Evolutionary conservation across 2,888 invertebrate species (phyloP), one percentile per base, ranked within the genome.

Genomic region (Caenorhabditis zanzibari): DNA sequence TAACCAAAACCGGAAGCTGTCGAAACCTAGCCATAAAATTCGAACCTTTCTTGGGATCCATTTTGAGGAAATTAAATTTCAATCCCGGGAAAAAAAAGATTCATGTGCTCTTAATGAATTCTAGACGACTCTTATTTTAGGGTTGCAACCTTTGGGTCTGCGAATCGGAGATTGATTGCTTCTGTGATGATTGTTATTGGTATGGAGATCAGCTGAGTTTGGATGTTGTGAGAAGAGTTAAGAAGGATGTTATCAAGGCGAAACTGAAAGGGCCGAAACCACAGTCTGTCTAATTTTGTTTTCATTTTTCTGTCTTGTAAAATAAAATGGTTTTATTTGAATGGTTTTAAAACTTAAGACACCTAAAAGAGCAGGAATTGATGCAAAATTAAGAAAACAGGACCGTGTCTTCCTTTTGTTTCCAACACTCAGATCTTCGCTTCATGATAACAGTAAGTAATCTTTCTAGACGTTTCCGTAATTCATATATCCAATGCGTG

Each of bases 101-200:
- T 2, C 38, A 38, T 38, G 6, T 6, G 38, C 38, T 38, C 38
- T 6, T 38, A 38, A 38, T 38, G 38, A 38, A 38, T 38, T 38
- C 12, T 12, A 12, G 38, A 47, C 47, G 47, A 47, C 19, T 59
- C 14, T 22, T 22, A 0, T 38, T 38, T 35, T 44, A 77, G 77
- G 77, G 69, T 0, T 77, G 77, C 22, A 35, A 63, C 61, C 14
- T 63, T 6, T 69, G 69, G 77, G 32, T 44, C 2, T 77, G 77
- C n/a, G 77, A 77, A 28, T 35, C 76, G 4, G 69, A 63, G 10
- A 44, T 69, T 14, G 77, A 63, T 14, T 77, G 77, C 59, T 54
- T 77, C 71, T 77, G 77, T 35, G 69, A 71, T 44, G 77, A 61
- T 9, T 77, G 77, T 19, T 54, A 54, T 19, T 69, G 71, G 44